These are phyloP conservation scores for Phenganax subtilis DNA, from an alignment of 92 coral and sea anemone species.

Conservation along the genomic window DNA sequence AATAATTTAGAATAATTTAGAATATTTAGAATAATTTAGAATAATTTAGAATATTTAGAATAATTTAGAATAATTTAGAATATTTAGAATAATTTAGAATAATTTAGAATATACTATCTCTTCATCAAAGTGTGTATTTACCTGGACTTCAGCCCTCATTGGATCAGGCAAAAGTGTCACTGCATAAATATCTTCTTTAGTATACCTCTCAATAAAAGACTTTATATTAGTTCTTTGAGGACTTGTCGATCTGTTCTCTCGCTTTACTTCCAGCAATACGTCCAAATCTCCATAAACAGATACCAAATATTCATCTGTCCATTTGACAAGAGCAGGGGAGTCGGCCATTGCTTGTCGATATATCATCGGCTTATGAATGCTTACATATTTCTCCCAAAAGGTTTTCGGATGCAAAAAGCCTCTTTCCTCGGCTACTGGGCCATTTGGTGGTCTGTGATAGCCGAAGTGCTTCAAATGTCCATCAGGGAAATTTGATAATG, in stretches of 20 bases:
- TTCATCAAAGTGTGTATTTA: conserved; percentile 7
- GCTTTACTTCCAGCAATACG: conserved; percentile 76
- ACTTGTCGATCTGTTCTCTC: conserved; percentile 66
- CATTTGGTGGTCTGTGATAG: conserved; percentile 68
- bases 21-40: not conserved
- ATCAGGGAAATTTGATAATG: conserved; percentile 46
- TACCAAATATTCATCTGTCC: conserved; percentile 74
- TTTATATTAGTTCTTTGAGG: conserved; percentile 69
- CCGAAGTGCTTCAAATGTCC: conserved; percentile 89
- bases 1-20: no score
- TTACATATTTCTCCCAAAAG: conserved; percentile 83
- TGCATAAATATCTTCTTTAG: conserved; percentile 66
- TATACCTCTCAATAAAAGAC: conserved; percentile 68
- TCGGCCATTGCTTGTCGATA: conserved; percentile 71
- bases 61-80: not conserved
- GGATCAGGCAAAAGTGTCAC: conserved; percentile 95
- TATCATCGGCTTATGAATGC: conserved; percentile 60
- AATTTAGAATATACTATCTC: not conserved
- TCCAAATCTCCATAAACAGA: conserved; percentile 78
- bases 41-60: not conserved
- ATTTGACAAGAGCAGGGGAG: conserved; percentile 67
- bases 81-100: not conserved
- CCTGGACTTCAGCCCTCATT: conserved; percentile 94
- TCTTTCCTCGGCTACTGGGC: conserved; percentile 68
- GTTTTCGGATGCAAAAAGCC: conserved; percentile 62